Conservation (phyloP, 1,140 invertebrate species). For the Drosophila pectinifera region DNA sequence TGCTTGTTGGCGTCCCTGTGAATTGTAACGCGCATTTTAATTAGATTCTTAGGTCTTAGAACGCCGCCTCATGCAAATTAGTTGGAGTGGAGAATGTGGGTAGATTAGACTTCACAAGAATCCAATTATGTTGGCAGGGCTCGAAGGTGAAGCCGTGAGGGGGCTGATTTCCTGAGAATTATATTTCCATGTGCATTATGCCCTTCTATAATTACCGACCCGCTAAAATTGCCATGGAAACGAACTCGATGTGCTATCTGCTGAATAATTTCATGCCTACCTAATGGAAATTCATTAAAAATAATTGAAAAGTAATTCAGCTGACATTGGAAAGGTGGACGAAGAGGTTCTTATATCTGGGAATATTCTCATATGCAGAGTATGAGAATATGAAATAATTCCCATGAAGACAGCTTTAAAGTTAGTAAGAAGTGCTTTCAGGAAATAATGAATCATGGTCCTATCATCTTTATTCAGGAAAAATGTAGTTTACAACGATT, state of each 20-base stretch:
- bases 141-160: neutral
- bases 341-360: constrained; percentile 6
- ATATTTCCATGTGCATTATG: constrained; percentile 8
- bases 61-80: constrained; percentile 38
- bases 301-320: constrained; percentile 28
- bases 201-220: constrained; percentile 22
- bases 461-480: constrained; percentile 5
- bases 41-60: constrained; percentile 51
- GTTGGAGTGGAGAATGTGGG: constrained; percentile 37
- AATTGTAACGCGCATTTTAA: constrained; percentile 76
- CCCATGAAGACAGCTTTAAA: neutral
- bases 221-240: constrained; percentile 32
- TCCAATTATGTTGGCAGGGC: constrained; percentile 30
- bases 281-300: constrained; percentile 34
- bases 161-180: constrained; percentile 23
- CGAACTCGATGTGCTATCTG: constrained; percentile 8
- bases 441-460: neutral
- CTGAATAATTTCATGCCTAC: constrained; percentile 23
- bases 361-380: constrained; percentile 32
- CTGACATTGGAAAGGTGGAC: neutral
- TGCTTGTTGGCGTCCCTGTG: constrained; percentile 41
- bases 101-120: constrained; percentile 23
- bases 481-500: neutral
- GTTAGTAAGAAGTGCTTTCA: neutral
- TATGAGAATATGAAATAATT: neutral